Evolutionary conservation across 2,888 invertebrate genomes (phyloP).

Genomic region (Villa cingulata): DNA sequence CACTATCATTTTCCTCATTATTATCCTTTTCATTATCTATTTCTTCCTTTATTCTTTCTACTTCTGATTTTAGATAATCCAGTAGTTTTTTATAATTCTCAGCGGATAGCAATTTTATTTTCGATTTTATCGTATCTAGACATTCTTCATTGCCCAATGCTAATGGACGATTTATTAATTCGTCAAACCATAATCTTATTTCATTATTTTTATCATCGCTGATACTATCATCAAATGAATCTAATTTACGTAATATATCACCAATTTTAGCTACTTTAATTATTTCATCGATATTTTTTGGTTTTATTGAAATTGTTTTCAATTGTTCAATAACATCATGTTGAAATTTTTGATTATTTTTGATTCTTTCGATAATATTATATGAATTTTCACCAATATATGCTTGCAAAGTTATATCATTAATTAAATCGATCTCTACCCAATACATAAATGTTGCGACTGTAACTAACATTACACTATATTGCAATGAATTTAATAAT

Average conservation of each 20-base stretch:
- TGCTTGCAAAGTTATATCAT: constrained; percentile 21
- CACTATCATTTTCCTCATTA: not conserved
- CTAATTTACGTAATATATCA: constrained; percentile 20
- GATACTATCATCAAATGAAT: not conserved
- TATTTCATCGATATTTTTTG: constrained; percentile 20
- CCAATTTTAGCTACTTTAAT: constrained; percentile 23
- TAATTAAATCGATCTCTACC: constrained; percentile 24
- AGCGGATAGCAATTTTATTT: constrained; percentile 17
- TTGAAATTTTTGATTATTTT: constrained; percentile 17
- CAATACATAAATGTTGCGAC: constrained; percentile 25
- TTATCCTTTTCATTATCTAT: not conserved
- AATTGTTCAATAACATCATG: constrained; percentile 23
- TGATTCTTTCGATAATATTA: constrained; percentile 20
- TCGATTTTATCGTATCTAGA: constrained; percentile 20
- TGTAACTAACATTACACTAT: constrained; percentile 23
- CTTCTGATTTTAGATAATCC: constrained; percentile 14
- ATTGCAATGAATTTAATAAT: constrained; percentile 23
- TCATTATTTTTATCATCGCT: constrained; percentile 1
- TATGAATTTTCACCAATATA: constrained; percentile 22
- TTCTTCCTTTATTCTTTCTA: not conserved
- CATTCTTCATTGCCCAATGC: constrained; percentile 26
- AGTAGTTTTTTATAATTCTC: constrained; percentile 20
- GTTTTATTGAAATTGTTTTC: constrained; percentile 21
- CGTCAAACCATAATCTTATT: constrained; percentile 17
- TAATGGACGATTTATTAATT: constrained; percentile 21